Evolutionary conservation across 2,797 vertebrate species (phyloP).

Genomic region (Distichodus sexfasciatus): DNA sequence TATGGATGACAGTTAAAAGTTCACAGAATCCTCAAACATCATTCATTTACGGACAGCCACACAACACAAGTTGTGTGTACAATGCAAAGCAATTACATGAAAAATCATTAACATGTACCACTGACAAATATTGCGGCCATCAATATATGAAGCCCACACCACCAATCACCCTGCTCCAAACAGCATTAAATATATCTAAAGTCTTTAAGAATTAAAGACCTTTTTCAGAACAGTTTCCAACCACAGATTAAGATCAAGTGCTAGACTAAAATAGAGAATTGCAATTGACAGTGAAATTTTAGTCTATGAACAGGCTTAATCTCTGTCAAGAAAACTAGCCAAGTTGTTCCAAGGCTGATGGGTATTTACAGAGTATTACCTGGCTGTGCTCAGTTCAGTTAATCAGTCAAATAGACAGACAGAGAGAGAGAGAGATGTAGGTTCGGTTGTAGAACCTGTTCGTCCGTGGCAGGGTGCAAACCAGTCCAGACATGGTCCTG

Average conservation of each 20-base stretch:
- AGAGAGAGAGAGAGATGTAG: background rate
- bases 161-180: slow-evolving; percentile 16
- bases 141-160: slow-evolving; percentile 9
- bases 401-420: slow-evolving; percentile 2
- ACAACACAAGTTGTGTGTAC: slow-evolving; percentile 9
- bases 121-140: slow-evolving; percentile 1
- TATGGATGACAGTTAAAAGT: slow-evolving; percentile 15
- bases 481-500: slow-evolving; percentile 11
- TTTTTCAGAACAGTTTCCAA: slow-evolving; percentile 9
- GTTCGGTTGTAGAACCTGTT: slow-evolving; percentile 17
- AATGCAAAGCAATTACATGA: slow-evolving; percentile 14
- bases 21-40: slow-evolving; percentile 12
- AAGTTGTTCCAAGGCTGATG: slow-evolving; percentile 19
- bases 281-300: background rate
- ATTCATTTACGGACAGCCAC: slow-evolving; percentile 7
- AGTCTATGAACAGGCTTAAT: slow-evolving; percentile 18
- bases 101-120: slow-evolving; percentile 19
- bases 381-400: slow-evolving; percentile 17
- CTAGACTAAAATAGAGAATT: slow-evolving; percentile 7
- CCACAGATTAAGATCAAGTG: slow-evolving; percentile 14
- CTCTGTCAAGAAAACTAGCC: slow-evolving; percentile 2
- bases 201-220: slow-evolving; percentile 41
- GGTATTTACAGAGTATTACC: slow-evolving; percentile 2
- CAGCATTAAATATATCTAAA: slow-evolving; percentile 17
- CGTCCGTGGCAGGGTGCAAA: slow-evolving; percentile 10